phyloP scores from a whole-genome alignment of 2,113 vertebrate genomes.

The Dermatemys mawii region DNA sequence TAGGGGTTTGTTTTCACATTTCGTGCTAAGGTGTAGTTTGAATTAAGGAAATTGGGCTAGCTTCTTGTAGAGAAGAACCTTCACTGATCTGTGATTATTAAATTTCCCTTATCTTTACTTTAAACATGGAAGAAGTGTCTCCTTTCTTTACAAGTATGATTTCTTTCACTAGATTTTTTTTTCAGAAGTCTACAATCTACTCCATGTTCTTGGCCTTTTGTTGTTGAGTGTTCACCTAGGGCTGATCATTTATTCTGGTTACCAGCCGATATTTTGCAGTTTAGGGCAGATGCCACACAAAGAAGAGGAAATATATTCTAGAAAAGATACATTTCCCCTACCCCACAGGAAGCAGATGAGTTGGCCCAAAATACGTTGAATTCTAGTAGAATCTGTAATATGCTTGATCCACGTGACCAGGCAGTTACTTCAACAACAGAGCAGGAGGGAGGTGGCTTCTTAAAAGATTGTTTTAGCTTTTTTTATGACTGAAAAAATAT shows the following conservation, averaged over 20 bases:
- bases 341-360: not conserved
- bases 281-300: not conserved
- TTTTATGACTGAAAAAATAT: not conserved
- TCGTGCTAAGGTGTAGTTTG: not conserved
- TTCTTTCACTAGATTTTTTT: not conserved
- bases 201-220: slow-evolving; percentile 50
- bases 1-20: not conserved
- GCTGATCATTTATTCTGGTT: not conserved
- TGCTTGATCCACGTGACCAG: slow-evolving; percentile 23
- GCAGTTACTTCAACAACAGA: not conserved
- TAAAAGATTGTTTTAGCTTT: not conserved
- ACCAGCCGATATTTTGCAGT: not conserved
- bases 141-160: not conserved
- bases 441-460: not conserved
- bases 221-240: not conserved
- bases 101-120: not conserved
- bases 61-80: not conserved
- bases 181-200: not conserved
- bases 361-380: not conserved
- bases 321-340: not conserved
- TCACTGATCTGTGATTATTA: not conserved
- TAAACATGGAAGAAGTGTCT: not conserved
- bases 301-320: not conserved
- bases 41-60: not conserved
- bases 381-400: not conserved